These are phyloP conservation scores for Drosophila nigromelanica DNA, from an alignment of 1,140 invertebrate species.

Conservation along the genomic window DNA sequence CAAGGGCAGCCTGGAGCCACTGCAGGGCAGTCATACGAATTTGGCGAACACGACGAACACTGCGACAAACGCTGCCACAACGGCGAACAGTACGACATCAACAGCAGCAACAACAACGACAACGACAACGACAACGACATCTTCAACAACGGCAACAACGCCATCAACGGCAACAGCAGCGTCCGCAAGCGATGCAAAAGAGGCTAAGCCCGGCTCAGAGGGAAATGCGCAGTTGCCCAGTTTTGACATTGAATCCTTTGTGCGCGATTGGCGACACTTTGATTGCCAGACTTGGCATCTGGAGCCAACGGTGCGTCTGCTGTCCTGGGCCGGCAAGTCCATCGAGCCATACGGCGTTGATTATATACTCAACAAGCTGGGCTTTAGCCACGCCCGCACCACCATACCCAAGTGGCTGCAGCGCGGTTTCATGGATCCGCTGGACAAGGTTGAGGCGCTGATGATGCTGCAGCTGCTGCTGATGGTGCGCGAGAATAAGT, in stretches of 20 bases:
- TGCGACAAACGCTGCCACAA: conserved; percentile 22
- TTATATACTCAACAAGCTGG: conserved; percentile 97
- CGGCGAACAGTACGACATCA: conserved; percentile 17
- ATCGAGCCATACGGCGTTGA: conserved; percentile 99
- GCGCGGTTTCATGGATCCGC: conserved; percentile 97
- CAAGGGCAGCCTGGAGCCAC: conserved; percentile 66
- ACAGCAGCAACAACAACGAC: conserved; percentile 24
- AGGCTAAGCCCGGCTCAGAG: conserved; percentile 12
- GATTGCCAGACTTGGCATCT: conserved; percentile 98
- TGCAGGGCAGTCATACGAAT: conserved; percentile 71
- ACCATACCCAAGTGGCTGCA: conserved; percentile 99
- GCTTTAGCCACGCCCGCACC: conserved; percentile 97
- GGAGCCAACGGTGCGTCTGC: conserved; percentile 96
- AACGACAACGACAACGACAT: conserved; percentile 10
- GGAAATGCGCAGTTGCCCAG: conserved; percentile 37
- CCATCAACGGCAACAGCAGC: conserved; percentile 13
- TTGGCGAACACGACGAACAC: conserved; percentile 27
- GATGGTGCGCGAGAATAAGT: conserved; percentile 84
- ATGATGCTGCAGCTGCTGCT: conserved; percentile 88
- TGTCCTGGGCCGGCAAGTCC: conserved; percentile 97
- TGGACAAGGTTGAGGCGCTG: conserved; percentile 93
- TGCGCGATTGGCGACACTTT: conserved; percentile 93
- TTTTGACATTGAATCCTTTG: conserved; percentile 81
- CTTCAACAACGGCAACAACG: conserved; percentile 24
- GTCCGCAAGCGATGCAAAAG: conserved; percentile 39